phyloP scores from a whole-genome alignment of 2,888 invertebrate genomes.

The Azorinus chamasolen region DNA sequence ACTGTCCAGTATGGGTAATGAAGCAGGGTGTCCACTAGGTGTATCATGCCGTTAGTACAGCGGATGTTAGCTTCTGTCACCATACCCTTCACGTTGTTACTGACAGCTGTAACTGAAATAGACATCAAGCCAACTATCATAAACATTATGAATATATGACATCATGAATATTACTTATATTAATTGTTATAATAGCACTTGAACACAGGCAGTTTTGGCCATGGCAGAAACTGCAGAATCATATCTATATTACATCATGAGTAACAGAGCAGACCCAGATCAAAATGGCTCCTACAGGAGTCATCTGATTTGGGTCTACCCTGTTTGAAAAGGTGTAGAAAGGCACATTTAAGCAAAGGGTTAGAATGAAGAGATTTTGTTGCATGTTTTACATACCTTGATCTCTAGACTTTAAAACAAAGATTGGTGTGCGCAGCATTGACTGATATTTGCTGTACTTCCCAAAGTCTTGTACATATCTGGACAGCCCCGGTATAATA shows the following conservation, averaged over 20 bases:
- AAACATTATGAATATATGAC: no score
- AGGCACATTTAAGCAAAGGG: no score
- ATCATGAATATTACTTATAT: no score
- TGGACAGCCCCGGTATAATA: conserved; percentile 59
- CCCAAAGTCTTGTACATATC: conserved; percentile 62
- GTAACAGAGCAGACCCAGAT: no score
- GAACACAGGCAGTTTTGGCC: no score
- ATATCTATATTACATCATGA: no score
- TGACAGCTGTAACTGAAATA: conserved; percentile 73
- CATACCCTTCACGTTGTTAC: conserved; percentile 75
- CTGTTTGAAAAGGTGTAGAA: no score
- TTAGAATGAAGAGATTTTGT: no score
- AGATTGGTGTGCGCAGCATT: conserved; percentile 44
- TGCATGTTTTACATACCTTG: conserved; percentile 41
- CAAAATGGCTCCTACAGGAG: no score
- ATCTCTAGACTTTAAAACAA: conserved; percentile 33
- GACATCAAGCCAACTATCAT: neutral
- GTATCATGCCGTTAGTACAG: conserved; percentile 78
- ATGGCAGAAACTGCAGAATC: no score
- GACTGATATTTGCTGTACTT: conserved; percentile 66
- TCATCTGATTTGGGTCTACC: no score
- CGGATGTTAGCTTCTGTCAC: conserved; percentile 74
- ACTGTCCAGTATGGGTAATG: conserved; percentile 74
- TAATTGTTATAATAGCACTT: no score
- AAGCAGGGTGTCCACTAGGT: conserved; percentile 76